Percentiles rank a stretch among this genome's conserved stretches.
These are phyloP conservation scores for Carpatolechia fugitivella DNA, from an alignment of 2,888 invertebrate genomes.

Conservation along the genomic window DNA sequence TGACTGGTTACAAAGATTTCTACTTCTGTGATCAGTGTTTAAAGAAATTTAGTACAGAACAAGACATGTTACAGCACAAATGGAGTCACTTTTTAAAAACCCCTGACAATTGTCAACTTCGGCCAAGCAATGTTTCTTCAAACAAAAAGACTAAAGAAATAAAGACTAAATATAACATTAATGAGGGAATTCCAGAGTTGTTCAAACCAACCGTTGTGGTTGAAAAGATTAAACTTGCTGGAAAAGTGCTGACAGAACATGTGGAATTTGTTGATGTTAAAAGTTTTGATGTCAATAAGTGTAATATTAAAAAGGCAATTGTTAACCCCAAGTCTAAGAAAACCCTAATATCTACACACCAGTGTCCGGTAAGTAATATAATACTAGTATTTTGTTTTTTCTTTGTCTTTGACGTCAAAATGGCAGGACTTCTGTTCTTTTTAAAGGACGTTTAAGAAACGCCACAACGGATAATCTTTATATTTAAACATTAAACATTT, in stretches of 20 bases:
- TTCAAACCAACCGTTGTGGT: conserved; percentile 48
- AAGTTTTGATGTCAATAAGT: conserved; percentile 22
- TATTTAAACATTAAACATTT: too few relatives aligned
- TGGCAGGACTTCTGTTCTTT: too few relatives aligned
- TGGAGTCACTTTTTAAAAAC: conserved; percentile 61
- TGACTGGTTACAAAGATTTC: conserved; percentile 57
- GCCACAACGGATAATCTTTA: too few relatives aligned
- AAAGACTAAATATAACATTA: conserved; percentile 38
- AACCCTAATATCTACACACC: conserved; percentile 51
- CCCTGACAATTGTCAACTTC: conserved; percentile 41
- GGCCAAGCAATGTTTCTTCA: conserved; percentile 24
- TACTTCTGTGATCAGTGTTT: conserved; percentile 63
- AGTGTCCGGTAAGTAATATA: conserved; percentile 50
- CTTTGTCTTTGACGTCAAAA: too few relatives aligned
- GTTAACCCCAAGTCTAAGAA: conserved; percentile 50
- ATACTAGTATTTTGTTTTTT: too few relatives aligned
- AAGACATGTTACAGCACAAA: conserved; percentile 61
- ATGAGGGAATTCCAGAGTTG: conserved; percentile 45
- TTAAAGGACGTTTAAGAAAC: too few relatives aligned
- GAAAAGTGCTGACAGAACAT: conserved; percentile 17
- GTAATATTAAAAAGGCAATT: conserved; percentile 38
- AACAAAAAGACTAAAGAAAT: conserved; percentile 4
- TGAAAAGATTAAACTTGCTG: conserved; percentile 37
- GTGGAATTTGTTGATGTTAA: conserved; percentile 24
- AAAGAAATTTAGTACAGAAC: conserved; percentile 55